A percentile compares a stretch with the other conserved stretches of the same genome.
phyloP scores from a whole-genome alignment of 2,888 invertebrate species.

The Ptychoptera albimana region DNA sequence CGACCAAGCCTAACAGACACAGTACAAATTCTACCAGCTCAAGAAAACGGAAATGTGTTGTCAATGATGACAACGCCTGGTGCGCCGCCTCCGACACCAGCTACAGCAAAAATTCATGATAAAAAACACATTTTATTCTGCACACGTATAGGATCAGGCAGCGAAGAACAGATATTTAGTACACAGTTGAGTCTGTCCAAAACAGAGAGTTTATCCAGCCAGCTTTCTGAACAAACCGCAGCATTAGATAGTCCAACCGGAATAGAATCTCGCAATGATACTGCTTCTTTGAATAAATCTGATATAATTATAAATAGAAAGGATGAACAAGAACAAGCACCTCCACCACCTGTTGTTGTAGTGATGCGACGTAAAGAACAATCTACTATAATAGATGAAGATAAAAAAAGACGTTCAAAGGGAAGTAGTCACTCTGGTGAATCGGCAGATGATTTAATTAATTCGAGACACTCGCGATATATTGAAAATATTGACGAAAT shows the following conservation, averaged over 20 bases:
- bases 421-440: constrained; percentile 7
- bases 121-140: constrained; percentile 42
- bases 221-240: constrained; percentile 35
- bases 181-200: constrained; percentile 47
- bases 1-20: background rate
- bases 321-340: constrained; percentile 12
- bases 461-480: constrained; percentile 26
- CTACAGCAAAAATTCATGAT: constrained; percentile 19
- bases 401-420: background rate
- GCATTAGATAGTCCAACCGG: constrained; percentile 14
- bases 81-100: constrained; percentile 1
- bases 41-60: constrained; percentile 6
- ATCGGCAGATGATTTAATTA: constrained; percentile 8
- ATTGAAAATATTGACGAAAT: constrained; percentile 28
- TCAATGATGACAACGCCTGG: background rate
- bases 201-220: constrained; percentile 45
- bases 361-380: background rate
- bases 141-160: constrained; percentile 44
- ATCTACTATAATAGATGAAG: background rate
- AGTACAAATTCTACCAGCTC: constrained; percentile 15
- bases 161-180: constrained; percentile 51
- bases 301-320: constrained; percentile 23
- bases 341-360: background rate
- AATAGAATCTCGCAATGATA: constrained; percentile 8
- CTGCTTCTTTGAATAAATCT: constrained; percentile 20